phyloP scores from a whole-genome alignment of 92 coral and sea anemone genomes.

The Parazoanthus atlanticus region DNA sequence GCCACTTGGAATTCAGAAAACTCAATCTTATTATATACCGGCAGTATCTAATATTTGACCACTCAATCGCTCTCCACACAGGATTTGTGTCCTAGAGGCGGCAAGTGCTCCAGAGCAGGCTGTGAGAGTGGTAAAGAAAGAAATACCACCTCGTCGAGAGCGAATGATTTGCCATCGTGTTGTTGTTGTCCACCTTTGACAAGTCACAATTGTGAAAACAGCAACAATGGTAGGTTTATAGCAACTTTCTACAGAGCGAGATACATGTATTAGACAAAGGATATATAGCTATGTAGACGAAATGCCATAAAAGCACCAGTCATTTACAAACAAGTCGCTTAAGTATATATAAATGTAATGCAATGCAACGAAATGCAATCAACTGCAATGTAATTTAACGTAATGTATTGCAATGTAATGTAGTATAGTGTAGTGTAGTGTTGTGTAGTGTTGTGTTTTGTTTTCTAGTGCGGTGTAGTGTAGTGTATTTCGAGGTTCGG shows the following conservation, averaged over 20 bases:
- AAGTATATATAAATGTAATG: no score
- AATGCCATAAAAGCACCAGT: no score
- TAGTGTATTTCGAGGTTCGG: no score
- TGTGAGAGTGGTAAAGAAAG: neutral
- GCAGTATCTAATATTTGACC: neutral
- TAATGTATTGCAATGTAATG: no score
- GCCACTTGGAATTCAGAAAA: no score
- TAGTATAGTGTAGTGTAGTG: no score
- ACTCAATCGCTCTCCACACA: neutral
- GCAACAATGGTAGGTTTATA: neutral
- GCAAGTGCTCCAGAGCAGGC: neutral
- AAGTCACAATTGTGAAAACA: neutral
- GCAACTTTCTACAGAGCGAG: neutral
- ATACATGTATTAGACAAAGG: neutral
- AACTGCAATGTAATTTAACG: no score
- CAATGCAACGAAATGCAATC: no score
- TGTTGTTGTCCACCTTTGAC: slow-evolving; percentile 1
- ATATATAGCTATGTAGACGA: neutral
- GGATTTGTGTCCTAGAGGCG: neutral
- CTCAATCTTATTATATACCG: neutral
- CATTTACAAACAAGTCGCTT: no score
- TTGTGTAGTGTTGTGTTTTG: no score
- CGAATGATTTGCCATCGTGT: slow-evolving; percentile 1
- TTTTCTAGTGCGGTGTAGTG: no score
- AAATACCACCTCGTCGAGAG: neutral